Conservation (phyloP, 2,888 invertebrate species). For the Lordiphosa andalusiaca region DNA sequence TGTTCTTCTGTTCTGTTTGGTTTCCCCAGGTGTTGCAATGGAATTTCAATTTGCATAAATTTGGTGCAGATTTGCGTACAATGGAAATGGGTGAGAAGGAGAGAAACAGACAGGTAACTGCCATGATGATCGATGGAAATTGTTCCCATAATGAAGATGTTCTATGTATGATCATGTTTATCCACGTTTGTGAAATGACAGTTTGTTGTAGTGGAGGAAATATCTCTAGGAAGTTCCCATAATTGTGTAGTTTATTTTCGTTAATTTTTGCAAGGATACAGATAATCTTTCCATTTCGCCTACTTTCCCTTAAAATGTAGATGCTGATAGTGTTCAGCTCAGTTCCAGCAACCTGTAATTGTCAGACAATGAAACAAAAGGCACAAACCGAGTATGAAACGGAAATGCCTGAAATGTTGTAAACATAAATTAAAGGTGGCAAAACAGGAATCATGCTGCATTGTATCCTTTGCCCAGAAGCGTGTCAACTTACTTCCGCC, state of each 20-base stretch:
- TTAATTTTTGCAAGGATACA: too few relatives aligned
- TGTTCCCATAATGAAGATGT: neutral
- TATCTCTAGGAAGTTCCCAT: too few relatives aligned
- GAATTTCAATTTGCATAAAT: constrained; percentile 74
- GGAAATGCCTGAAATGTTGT: constrained; percentile 34
- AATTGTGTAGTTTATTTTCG: too few relatives aligned
- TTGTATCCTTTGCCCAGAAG: constrained; percentile 41
- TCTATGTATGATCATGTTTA: too few relatives aligned
- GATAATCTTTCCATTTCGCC: too few relatives aligned
- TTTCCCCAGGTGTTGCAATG: constrained; percentile 59
- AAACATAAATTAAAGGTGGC: constrained; percentile 47
- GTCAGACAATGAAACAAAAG: constrained; percentile 40
- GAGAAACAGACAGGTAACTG: too few relatives aligned
- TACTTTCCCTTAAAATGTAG: too few relatives aligned
- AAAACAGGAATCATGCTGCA: constrained; percentile 24
- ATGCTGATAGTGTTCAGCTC: too few relatives aligned
- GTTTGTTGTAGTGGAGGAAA: neutral
- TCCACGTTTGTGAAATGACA: constrained; percentile 8
- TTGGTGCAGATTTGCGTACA: constrained; percentile 73
- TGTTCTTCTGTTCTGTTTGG: constrained; percentile 4
- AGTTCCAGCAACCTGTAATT: constrained; percentile 32
- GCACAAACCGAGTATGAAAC: constrained; percentile 46
- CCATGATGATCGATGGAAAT: neutral
- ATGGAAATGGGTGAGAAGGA: constrained; percentile 29
- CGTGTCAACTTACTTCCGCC: constrained; percentile 61